Percentiles rank a stretch among this genome's conserved stretches.
These are phyloP conservation scores for Onychomys leucogaster DNA, from an alignment of 2,797 vertebrate species.

Conservation along the genomic window DNA sequence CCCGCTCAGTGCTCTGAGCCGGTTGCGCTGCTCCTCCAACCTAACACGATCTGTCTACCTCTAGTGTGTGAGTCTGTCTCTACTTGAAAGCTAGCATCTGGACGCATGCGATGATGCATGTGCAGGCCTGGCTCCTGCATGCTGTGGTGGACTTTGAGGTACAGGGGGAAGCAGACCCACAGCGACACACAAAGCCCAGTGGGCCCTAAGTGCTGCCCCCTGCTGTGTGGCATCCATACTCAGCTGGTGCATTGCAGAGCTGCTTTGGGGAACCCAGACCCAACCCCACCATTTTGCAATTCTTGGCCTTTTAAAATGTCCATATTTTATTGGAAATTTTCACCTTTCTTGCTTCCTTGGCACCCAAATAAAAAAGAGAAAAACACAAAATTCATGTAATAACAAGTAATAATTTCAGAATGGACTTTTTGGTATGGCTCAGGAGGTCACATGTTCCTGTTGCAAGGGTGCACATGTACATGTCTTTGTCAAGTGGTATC, in stretches of 20 bases:
- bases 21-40: background rate
- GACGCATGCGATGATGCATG: background rate
- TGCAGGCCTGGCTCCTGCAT: background rate
- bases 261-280: background rate
- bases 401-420: background rate
- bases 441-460: background rate
- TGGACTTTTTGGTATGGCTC: background rate
- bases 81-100: background rate
- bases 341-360: background rate
- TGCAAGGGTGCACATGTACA: background rate
- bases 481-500: background rate
- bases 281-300: background rate
- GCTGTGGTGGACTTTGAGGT: background rate
- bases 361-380: background rate
- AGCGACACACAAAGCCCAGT: too few relatives aligned
- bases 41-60: background rate
- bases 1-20: background rate
- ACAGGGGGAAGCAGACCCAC: background rate
- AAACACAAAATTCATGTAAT: background rate
- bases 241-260: fast-evolving
- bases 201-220: background rate
- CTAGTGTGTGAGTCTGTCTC: background rate
- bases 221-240: background rate
- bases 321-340: background rate
- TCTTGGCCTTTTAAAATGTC: constrained; percentile 16